phyloP scores from a whole-genome alignment of 2,797 vertebrate species.

The Lepilemur septentrionalis region DNA sequence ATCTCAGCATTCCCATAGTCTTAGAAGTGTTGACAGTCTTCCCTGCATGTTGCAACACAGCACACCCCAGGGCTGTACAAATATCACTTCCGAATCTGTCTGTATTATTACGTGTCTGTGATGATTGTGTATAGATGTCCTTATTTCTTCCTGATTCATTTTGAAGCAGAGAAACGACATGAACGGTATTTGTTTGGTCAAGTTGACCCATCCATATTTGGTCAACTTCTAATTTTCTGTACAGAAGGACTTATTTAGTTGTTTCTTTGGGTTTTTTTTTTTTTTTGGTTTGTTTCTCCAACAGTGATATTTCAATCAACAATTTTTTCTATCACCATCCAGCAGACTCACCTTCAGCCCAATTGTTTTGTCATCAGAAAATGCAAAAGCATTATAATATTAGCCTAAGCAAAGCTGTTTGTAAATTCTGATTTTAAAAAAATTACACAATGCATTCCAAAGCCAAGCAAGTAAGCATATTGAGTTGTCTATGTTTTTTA shows the following conservation, averaged over 20 bases:
- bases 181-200: not conserved
- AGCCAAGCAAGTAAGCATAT: slow-evolving; percentile 5
- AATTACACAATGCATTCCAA: slow-evolving; percentile 13
- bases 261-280: not conserved
- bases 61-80: not conserved
- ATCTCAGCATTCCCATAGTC: not conserved
- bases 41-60: not conserved
- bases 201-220: not conserved
- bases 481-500: not conserved
- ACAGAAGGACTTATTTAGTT: not conserved
- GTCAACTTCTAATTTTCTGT: not conserved
- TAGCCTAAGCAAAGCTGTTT: not conserved
- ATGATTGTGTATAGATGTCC: not conserved
- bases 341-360: not conserved
- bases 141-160: not conserved
- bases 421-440: not conserved
- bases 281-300: not conserved
- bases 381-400: not conserved
- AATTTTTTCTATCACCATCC: not conserved
- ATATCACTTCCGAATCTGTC: not conserved
- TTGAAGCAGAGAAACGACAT: not conserved
- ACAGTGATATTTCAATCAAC: not conserved
- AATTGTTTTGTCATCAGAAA: not conserved
- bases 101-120: not conserved
- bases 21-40: not conserved